These are phyloP conservation scores for Lepisosteus oculatus DNA, from an alignment of 2,113 vertebrate genomes.

Conservation along the genomic window DNA sequence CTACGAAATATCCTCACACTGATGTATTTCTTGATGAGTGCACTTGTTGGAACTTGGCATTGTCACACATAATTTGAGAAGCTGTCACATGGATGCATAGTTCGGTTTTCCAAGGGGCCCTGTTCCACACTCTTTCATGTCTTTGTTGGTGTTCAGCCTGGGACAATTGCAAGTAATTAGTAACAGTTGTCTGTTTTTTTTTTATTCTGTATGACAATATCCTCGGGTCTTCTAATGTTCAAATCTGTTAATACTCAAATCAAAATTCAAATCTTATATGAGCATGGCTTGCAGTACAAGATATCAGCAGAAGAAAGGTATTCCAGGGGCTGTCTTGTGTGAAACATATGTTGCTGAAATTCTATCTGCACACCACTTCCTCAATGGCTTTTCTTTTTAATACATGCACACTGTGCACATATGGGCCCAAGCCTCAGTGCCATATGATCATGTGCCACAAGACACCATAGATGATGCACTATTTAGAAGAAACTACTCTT, in stretches of 20 bases:
- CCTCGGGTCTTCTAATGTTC: background rate
- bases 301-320: background rate
- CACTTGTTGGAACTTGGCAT: conserved; percentile 24
- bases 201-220: background rate
- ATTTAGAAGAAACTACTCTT: no score
- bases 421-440: background rate
- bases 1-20: conserved; percentile 31
- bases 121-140: background rate
- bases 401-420: background rate
- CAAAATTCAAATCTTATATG: background rate
- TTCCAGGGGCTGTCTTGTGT: background rate
- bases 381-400: background rate
- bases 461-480: background rate
- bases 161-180: background rate
- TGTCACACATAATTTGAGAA: conserved; percentile 29
- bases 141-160: conserved; percentile 2
- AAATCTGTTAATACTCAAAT: background rate
- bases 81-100: conserved; percentile 22
- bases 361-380: background rate
- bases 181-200: conserved; percentile 1
- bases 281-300: background rate
- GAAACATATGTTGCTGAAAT: no score
- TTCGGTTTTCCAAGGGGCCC: background rate
- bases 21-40: conserved; percentile 35
- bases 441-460: background rate